A percentile compares a stretch with the other conserved stretches of the same genome.
Evolutionary conservation across 2,113 vertebrate species (phyloP).

Genomic region (Cheilinus undulatus): DNA sequence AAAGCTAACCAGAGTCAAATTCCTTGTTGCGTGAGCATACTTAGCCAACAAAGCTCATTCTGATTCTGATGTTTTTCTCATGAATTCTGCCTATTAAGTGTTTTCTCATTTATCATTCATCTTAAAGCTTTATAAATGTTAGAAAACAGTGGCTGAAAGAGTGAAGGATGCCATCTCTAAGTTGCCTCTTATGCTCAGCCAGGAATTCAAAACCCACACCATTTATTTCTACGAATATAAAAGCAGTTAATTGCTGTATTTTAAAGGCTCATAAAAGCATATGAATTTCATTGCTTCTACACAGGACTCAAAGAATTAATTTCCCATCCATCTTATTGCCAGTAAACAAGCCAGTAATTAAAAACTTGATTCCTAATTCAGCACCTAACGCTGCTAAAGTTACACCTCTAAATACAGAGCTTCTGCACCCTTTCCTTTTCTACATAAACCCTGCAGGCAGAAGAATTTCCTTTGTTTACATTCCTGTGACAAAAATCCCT

Average conservation of each 20-base stretch:
- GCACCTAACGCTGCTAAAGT: not conserved
- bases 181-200: not conserved
- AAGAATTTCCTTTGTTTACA: conserved; percentile 7
- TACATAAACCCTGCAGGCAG: conserved; percentile 3
- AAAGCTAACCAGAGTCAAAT: too few relatives aligned
- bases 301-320: not conserved
- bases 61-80: too few relatives aligned
- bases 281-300: not conserved
- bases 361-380: not conserved
- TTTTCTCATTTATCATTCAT: not conserved
- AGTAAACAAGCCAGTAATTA: not conserved
- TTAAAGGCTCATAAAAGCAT: not conserved
- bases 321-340: not conserved
- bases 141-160: not conserved
- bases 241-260: not conserved
- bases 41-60: too few relatives aligned
- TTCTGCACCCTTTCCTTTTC: not conserved
- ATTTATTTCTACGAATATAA: not conserved
- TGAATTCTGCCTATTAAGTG: not conserved
- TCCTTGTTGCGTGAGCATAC: too few relatives aligned
- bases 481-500: not conserved
- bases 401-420: not conserved
- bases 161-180: not conserved
- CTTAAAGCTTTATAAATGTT: not conserved
- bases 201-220: not conserved